These are phyloP conservation scores for Neoarius graeffei DNA, from an alignment of 2,113 vertebrate species.

Conservation along the genomic window DNA sequence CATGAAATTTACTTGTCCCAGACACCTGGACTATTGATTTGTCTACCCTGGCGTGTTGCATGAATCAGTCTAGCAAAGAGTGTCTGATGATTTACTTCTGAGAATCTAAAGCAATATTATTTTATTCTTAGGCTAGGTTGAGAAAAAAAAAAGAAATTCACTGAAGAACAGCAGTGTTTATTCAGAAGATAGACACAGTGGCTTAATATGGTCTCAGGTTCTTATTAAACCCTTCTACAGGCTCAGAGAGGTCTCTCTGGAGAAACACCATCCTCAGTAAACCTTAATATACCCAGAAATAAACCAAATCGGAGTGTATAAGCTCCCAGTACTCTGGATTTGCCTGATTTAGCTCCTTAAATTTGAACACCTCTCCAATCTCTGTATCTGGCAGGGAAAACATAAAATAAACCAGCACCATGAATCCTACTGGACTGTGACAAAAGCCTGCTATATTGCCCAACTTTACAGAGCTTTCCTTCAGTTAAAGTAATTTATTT, in stretches of 20 bases:
- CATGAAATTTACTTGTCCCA: not conserved
- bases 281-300: slow-evolving; percentile 36
- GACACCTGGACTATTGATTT: not conserved
- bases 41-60: not conserved
- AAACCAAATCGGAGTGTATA: slow-evolving; percentile 6
- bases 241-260: slow-evolving; percentile 7
- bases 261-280: slow-evolving; percentile 19
- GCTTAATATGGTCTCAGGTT: slow-evolving; percentile 7
- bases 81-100: not conserved
- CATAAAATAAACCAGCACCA: not conserved
- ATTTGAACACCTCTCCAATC: slow-evolving; percentile 3
- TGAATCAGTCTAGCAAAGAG: not conserved
- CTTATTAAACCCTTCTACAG: slow-evolving; percentile 24
- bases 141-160: not conserved
- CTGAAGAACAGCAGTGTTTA: slow-evolving; percentile 25
- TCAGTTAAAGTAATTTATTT: slow-evolving; percentile 10
- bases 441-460: not conserved
- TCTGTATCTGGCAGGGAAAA: not conserved
- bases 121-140: slow-evolving; percentile 8
- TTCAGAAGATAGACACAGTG: slow-evolving; percentile 17
- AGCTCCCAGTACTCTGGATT: not conserved
- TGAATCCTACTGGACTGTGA: slow-evolving; percentile 9
- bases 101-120: not conserved
- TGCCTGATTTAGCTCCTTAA: slow-evolving; percentile 15
- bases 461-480: not conserved